These are phyloP conservation scores for Paraplagusia blochii DNA, from an alignment of 2,113 vertebrate species.

Conservation along the genomic window DNA sequence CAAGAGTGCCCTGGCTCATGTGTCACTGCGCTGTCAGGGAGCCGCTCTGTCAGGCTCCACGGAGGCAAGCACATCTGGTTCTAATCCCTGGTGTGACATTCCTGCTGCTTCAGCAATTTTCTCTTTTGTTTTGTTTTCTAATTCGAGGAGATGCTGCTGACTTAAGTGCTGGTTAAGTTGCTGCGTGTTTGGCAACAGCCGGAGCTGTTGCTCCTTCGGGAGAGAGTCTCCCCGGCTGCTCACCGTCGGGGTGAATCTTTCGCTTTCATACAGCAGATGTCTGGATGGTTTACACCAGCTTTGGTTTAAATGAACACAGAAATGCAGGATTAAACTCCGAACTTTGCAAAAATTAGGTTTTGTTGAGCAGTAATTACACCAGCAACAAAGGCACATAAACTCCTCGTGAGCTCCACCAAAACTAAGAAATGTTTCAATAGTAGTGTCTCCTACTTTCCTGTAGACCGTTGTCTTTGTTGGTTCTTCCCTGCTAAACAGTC, in stretches of 20 bases:
- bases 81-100: constrained; percentile 44
- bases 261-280: constrained; percentile 12
- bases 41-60: constrained; percentile 18
- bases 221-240: constrained; percentile 20
- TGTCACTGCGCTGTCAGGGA: constrained; percentile 30
- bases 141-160: constrained; percentile 49
- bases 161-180: constrained; percentile 39
- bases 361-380: no score
- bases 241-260: not conserved
- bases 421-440: no score
- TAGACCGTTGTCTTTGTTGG: no score
- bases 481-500: no score
- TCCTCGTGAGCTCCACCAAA: no score
- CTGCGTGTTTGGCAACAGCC: constrained; percentile 17
- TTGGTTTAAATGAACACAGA: constrained; percentile 1
- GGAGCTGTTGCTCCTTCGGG: not conserved
- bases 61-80: constrained; percentile 51
- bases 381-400: no score
- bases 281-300: constrained; percentile 2
- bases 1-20: constrained; percentile 21
- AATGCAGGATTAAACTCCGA: not conserved
- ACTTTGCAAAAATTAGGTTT: no score
- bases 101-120: constrained; percentile 52
- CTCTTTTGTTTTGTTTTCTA: constrained; percentile 54
- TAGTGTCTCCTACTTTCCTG: no score